These are phyloP conservation scores for Myripristis jacobus DNA, from an alignment of 2,797 vertebrate species.

Conservation along the genomic window DNA sequence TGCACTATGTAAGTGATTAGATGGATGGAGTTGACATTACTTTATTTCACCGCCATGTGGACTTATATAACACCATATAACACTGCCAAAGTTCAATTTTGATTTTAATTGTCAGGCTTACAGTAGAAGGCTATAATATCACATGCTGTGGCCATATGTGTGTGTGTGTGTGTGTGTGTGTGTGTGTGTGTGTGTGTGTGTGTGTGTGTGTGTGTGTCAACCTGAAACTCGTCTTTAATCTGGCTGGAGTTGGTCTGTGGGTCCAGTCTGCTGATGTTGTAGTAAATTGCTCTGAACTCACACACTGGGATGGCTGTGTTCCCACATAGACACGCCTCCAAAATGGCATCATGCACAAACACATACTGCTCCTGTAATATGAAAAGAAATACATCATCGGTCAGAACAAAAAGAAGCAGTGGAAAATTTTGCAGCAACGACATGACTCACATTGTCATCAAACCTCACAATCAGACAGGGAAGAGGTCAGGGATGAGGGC, in stretches of 20 bases:
- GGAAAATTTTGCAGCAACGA: not conserved
- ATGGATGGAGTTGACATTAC: too few species aligned
- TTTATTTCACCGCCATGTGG: too few species aligned
- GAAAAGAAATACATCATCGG: not conserved
- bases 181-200: not conserved
- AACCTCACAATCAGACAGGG: too few species aligned
- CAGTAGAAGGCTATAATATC: not conserved
- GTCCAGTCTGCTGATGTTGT: constrained; percentile 97
- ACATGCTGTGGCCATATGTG: not conserved
- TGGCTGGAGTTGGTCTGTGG: constrained; percentile 99
- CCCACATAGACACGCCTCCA: constrained; percentile 97
- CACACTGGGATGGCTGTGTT: constrained; percentile 98
- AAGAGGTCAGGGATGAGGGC: too few species aligned
- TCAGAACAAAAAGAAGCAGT: not conserved
- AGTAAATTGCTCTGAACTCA: constrained; percentile 94
- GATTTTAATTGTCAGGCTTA: too few species aligned
- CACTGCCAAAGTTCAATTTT: too few species aligned
- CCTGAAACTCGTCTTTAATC: constrained; percentile 99
- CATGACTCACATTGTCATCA: too few species aligned
- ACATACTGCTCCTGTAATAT: constrained; percentile 93
- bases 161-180: not conserved
- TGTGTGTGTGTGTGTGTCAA: constrained; percentile 53
- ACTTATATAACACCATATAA: too few species aligned
- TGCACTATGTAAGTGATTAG: too few species aligned
- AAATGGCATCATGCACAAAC: constrained; percentile 97